Evolutionary conservation across 2,888 invertebrate species (phyloP), one percentile per base, ranked within the genome.

Genomic region (Acheta domesticus): DNA sequence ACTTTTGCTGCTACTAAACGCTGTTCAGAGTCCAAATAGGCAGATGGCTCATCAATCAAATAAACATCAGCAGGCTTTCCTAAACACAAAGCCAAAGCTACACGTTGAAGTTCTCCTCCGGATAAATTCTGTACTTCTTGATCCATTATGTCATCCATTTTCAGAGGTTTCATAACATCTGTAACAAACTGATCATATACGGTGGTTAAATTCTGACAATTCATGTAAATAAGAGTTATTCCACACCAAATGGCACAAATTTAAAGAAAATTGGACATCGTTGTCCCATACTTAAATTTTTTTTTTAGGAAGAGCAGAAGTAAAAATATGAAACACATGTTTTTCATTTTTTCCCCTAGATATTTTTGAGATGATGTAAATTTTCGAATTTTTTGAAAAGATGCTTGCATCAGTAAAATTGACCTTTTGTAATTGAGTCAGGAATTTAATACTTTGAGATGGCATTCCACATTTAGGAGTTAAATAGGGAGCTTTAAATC

Each of bases 1-100:
- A 99, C 99, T 91, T 99, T 99, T 84, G 99, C 99, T 82, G 99
- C 98, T 81, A 99, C 97, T 79, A 99, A 90, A 97, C 99, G 99
- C 88, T 99, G 99, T 86, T 99, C 99, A 5, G 99, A 99, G 88
- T 99, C 99, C 82, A 99, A 89, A 88, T 99, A 99, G 76, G 99
- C 99, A 19, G 98, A 99, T 0, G 99, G 99, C 88, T 99, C 99
- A 86, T 99, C 99, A 84, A 99, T 96, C 36, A 99, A 92, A 87
- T 99, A 99, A 5, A 99, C 99, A 88, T 99, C 98, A 0, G 99
- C 99, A 0, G 99, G 99, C 87, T 98, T 99, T 77, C 99, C 99
- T 23, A 99, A 90, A 85, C 99, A 99, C 21, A 99, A 90, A 79
- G 97, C 95, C 86, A 99, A 87, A 0, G 99, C 99, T 36, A 99